Base-by-base conservation (phyloP, 1,140 invertebrate genomes). In the Zaprionus africanus region DNA sequence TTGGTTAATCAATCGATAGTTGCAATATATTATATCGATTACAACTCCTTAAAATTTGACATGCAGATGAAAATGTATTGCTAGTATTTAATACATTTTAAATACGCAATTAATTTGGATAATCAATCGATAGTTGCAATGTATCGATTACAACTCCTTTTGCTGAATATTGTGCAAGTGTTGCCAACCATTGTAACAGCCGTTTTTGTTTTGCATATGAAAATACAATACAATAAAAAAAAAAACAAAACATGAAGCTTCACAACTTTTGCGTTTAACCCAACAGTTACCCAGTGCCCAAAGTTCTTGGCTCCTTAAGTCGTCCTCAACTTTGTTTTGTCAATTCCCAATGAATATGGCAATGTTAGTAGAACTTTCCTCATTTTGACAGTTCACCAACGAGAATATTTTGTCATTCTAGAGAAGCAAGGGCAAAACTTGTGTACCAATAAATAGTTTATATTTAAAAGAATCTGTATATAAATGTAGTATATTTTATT, bases 141-240 rank as follows among this genome's bases (percentile, higher is more conserved):
- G n/a, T 46, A 46, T 46, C 41, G 41, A 46, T 46, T 46, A 46
- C 41, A 46, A 11, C 41, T 46, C 41, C 41, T 43, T 7, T 43
- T 43, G 41, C 41, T 31, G 6, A 31, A 31, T 31, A 7, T 31
- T 31, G 7, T 43, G 38, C 41, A 46, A 46, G 41, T 46, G 41
- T 46, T 46, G 41, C 41, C n/a, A 46, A 46, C 38, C 38, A 17
- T 17, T 15, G n/a, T 34, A 11, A 11, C 9, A 34, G 31, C 11
- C 31, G 31, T 34, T 31, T 31, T 34, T 11, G 31, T 34, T 11
- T 11, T 34, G 31, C 31, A 34, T 34, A 34, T 11, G 9, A 34
- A 34, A 34, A 2, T 34, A 34, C n/a, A n/a, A n/a, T n/a, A n/a
- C n/a, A n/a, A n/a, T n/a, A 34, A 34, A 9, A 11, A 34, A 34